These are phyloP conservation scores for Pristionchus pacificus DNA, from an alignment of 1,140 invertebrate genomes.

Conservation along the genomic window DNA sequence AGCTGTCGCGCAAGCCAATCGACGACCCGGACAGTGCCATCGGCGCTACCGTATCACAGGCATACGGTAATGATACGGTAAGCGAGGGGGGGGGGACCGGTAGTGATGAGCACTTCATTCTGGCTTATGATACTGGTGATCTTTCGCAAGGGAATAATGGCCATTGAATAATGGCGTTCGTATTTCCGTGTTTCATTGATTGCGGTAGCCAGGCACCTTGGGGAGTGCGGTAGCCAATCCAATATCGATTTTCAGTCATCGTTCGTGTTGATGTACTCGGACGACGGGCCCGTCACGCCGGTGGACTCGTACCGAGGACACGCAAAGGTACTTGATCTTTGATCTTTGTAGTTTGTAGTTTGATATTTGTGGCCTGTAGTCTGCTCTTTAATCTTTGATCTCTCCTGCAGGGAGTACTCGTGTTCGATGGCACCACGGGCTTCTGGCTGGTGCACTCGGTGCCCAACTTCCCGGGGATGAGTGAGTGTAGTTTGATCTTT, in stretches of 20 bases:
- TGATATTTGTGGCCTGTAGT: too few species aligned
- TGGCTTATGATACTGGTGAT: too few species aligned
- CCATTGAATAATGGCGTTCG: too few species aligned
- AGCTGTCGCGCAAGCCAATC: neutral
- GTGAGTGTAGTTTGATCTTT: neutral
- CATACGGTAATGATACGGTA: neutral
- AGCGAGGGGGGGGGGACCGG: too few species aligned
- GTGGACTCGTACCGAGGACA: conserved; percentile 31
- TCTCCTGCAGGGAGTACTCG: conserved; percentile 11
- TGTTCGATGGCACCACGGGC: conserved; percentile 20
- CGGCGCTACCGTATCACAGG: neutral
- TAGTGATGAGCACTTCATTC: too few species aligned
- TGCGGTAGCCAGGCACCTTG: too few species aligned
- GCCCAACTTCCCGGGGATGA: conserved; percentile 18
- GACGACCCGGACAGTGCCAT: neutral
- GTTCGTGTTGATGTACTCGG: conserved; percentile 24
- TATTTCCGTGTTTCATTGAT: too few species aligned
- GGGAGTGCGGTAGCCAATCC: too few species aligned
- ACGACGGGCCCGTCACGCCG: conserved; percentile 19
- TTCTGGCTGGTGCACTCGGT: conserved; percentile 30
- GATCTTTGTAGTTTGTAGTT: too few species aligned
- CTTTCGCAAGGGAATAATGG: too few species aligned
- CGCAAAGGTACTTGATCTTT: too few species aligned
- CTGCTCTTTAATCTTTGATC: neutral
- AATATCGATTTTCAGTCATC: neutral